Conservation (phyloP, 2,113 vertebrate species). For the Pterocles orientalis region DNA sequence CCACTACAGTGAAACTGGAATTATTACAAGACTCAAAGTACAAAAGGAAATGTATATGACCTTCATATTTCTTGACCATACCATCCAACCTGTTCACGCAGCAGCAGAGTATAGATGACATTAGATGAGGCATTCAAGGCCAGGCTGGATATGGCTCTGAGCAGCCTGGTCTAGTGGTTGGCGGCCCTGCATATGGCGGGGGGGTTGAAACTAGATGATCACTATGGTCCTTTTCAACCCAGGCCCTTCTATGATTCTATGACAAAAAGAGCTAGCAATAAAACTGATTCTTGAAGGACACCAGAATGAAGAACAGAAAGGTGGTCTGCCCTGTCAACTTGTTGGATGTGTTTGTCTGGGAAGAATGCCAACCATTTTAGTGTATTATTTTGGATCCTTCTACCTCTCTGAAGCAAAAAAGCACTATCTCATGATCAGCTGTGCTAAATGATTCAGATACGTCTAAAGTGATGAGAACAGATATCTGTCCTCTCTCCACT, state of each 20-base stretch:
- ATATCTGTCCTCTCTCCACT: not conserved
- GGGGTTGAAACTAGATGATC: too few relatives aligned
- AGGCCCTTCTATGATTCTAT: too few relatives aligned
- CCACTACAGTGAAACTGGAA: not conserved
- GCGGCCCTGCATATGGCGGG: too few relatives aligned
- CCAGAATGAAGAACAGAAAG: not conserved
- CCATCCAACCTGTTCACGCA: not conserved
- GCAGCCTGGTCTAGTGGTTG: too few relatives aligned
- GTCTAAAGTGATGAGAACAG: not conserved
- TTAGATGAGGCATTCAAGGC: too few relatives aligned
- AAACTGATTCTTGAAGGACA: slow-evolving; percentile 19
- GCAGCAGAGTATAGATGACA: not conserved
- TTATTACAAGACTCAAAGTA: not conserved
- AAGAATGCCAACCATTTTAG: slow-evolving; percentile 32
- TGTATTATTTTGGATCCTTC: slow-evolving; percentile 4
- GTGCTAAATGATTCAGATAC: slow-evolving; percentile 16
- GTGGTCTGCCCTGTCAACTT: not conserved
- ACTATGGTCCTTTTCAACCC: too few relatives aligned
- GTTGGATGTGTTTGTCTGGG: not conserved
- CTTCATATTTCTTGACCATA: not conserved
- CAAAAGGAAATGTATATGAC: not conserved
- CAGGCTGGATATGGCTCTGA: too few relatives aligned
- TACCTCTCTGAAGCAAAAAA: slow-evolving; percentile 19
- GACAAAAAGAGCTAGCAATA: not conserved
- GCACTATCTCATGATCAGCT: not conserved